These are phyloP conservation scores for Gobiocypris rarus DNA, from an alignment of 2,113 vertebrate species.

Conservation along the genomic window DNA sequence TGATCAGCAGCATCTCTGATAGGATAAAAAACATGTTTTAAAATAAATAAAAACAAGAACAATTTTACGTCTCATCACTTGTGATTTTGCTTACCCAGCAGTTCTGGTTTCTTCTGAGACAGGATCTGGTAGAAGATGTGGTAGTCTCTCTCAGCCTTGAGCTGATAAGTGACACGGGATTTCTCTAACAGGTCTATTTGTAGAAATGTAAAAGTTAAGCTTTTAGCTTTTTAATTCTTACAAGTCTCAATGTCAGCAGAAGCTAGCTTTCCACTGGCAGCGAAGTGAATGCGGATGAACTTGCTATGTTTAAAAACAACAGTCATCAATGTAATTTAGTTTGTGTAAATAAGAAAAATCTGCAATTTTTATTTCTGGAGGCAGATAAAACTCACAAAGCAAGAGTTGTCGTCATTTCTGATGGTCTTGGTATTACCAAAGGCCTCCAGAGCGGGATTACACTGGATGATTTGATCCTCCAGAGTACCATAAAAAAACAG, in stretches of 20 bases:
- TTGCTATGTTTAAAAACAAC: slow-evolving; percentile 74
- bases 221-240: no score
- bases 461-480: slow-evolving; percentile 52
- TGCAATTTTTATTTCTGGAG: not conserved
- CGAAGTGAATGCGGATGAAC: slow-evolving; percentile 86
- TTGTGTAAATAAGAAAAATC: not conserved
- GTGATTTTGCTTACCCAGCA: slow-evolving; percentile 82
- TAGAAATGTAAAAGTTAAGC: slow-evolving; percentile 1
- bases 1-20: slow-evolving; percentile 73
- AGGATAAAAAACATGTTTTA: not conserved
- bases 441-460: slow-evolving; percentile 53
- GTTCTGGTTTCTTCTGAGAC: slow-evolving; percentile 87
- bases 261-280: slow-evolving; percentile 82
- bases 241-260: slow-evolving; percentile 68
- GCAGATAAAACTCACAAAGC: slow-evolving; percentile 48
- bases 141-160: slow-evolving; percentile 90
- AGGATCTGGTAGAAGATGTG: slow-evolving; percentile 95
- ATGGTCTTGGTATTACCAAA: slow-evolving; percentile 59
- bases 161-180: slow-evolving; percentile 89
- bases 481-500: slow-evolving; percentile 71
- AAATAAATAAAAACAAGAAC: slow-evolving; percentile 9
- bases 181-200: slow-evolving; percentile 77
- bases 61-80: not conserved
- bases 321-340: not conserved
- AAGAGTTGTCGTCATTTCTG: slow-evolving; percentile 55